Base-by-base conservation (phyloP, 2,888 invertebrate species). In the Hartigia nigra region DNA sequence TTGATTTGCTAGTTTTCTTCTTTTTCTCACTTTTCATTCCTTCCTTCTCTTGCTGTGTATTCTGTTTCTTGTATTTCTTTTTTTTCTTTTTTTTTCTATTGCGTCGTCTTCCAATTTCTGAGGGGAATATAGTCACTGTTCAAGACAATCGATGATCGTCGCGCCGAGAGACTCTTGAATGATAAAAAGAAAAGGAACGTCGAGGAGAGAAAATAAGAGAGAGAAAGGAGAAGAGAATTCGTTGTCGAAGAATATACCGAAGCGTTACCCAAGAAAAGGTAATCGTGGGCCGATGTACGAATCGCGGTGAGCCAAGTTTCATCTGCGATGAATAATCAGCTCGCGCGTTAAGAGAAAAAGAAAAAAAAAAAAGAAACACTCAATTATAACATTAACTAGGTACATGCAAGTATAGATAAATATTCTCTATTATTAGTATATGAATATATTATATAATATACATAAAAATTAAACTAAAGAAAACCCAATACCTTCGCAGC, bases 401-500 rank as follows among this genome's bases (percentile, higher is more conserved):
- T 84, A 83, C 81, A 81, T 84, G 81, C 76, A 55, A 55, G 55
- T 80, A 83, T 83, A 83, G 82, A 82, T 78, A 79, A 85, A 83
- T 86, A 85, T 84, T 87, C 81, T 84, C 81, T 77, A 85, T 80
- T 81, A 86, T 78, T 81, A 81, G 79, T 81, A 83, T 81, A 82
- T 81, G 80, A 84, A 83, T 80, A 83, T 82, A 84, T 82, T 81
- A 82, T 83, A 82, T 82, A 84, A 78, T 82, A 84, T 82, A 84
- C 79, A 79, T 83, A 79, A 79, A 78, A 80, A 83, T 79, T 81
- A 80, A 84, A 83, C 72, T 80, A 79, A 86, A 85, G 77, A 82
- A 84, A 77, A 82, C 83, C 83, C 79, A 82, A 84, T 86, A 85
- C 82, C 83, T 85, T 85, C 82, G 84, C 86, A 85, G 83, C 82